These are phyloP conservation scores for Drosophila truncata DNA, from an alignment of 1,140 invertebrate genomes.

Conservation along the genomic window DNA sequence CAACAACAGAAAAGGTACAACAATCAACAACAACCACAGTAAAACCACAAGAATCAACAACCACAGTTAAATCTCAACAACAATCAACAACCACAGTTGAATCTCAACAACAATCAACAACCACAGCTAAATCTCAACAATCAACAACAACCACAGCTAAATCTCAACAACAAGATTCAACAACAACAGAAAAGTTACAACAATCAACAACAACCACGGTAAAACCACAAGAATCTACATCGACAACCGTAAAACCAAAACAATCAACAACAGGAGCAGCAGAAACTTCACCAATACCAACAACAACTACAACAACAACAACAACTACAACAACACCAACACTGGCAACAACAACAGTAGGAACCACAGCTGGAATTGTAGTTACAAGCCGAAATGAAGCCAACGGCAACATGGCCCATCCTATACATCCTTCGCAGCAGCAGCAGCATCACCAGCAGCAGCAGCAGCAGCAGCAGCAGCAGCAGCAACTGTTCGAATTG, in stretches of 20 bases:
- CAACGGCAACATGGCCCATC: slow-evolving; percentile 21
- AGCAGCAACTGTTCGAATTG: slow-evolving; percentile 25
- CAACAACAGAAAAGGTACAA: background rate
- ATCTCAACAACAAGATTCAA: background rate
- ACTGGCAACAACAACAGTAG: background rate
- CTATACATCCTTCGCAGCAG: slow-evolving; percentile 36
- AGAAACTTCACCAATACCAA: background rate
- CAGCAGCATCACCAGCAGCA: slow-evolving; percentile 20
- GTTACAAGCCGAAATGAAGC: background rate
- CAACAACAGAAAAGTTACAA: background rate
- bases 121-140: background rate
- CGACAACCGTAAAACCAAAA: background rate
- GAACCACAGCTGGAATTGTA: slow-evolving; percentile 7
- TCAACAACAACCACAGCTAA: slow-evolving; percentile 2
- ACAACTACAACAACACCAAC: slow-evolving; percentile 20
- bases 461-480: slow-evolving; percentile 30
- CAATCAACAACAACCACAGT: background rate
- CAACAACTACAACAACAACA: slow-evolving; percentile 1
- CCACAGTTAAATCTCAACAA: background rate
- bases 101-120: background rate
- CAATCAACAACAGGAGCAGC: slow-evolving; percentile 3
- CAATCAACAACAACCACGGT: slow-evolving; percentile 2
- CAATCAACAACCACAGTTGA: background rate
- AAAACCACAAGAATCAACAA: background rate
- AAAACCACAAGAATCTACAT: background rate